These are phyloP conservation scores for Caenorhabditis imperialis DNA, from an alignment of 2,888 invertebrate genomes.

Conservation along the genomic window DNA sequence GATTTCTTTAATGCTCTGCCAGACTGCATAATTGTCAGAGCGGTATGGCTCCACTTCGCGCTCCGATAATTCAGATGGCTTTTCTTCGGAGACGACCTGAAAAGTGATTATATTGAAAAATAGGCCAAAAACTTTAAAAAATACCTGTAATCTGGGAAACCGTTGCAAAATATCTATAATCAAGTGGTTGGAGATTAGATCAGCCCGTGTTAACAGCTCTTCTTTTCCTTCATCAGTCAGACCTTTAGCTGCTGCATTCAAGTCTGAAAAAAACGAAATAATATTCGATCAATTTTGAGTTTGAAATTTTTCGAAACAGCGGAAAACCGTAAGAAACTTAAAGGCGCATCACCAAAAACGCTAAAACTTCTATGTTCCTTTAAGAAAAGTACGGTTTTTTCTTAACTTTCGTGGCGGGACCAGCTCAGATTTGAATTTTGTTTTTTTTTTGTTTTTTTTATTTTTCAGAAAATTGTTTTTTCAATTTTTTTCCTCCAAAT, in stretches of 20 bases:
- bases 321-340: no score
- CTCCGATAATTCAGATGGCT: conserved; percentile 61
- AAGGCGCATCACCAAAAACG: no score
- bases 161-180: conserved; percentile 73
- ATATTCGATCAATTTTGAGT: no score
- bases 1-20: conserved; percentile 63
- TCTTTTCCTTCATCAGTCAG: conserved; percentile 75
- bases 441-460: neutral
- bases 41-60: conserved; percentile 70
- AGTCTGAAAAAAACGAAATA: no score
- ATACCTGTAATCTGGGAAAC: conserved; percentile 73
- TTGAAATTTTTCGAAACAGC: no score
- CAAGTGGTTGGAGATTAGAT: conserved; percentile 76
- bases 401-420: no score
- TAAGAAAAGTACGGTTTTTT: no score
- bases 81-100: conserved; percentile 77
- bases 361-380: no score
- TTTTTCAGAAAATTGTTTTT: conserved; percentile 3
- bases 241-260: conserved; percentile 69
- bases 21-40: conserved; percentile 71
- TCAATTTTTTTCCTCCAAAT: neutral
- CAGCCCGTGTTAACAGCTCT: conserved; percentile 76
- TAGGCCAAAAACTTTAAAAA: no score
- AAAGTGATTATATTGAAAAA: no score
- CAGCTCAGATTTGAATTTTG: no score